phyloP scores from a whole-genome alignment of 2,797 vertebrate genomes.

The Pantherophis vulpinus region DNA sequence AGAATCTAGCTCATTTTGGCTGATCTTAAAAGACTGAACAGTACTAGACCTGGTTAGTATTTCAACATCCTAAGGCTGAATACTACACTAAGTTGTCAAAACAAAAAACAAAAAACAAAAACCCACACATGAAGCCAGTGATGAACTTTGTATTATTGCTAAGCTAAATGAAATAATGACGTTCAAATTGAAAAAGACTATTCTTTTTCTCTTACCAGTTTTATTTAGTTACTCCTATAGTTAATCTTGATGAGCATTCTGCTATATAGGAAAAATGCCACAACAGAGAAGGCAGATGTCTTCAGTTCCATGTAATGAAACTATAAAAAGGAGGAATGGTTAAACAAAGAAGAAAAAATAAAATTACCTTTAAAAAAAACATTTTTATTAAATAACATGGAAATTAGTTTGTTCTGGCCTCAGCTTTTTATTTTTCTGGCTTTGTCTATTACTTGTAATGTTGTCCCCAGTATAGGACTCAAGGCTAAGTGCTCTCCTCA shows the following conservation, averaged over 20 bases:
- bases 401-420: neutral
- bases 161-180: neutral
- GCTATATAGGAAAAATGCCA: neutral
- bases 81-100: neutral
- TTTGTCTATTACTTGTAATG: neutral
- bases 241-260: neutral
- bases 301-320: neutral
- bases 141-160: neutral
- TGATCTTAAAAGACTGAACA: neutral
- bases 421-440: neutral
- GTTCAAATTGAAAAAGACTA: neutral
- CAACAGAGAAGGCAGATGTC: neutral
- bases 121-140: neutral
- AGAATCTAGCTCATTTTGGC: neutral
- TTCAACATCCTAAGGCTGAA: neutral
- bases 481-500: neutral
- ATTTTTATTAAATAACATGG: neutral
- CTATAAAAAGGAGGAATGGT: neutral
- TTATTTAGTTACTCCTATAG: neutral
- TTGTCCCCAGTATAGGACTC: neutral
- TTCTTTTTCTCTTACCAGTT: neutral
- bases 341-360: neutral
- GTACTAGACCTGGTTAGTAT: neutral
- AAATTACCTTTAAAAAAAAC: too few species aligned
- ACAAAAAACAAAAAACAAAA: neutral